Conservation (phyloP, 2,113 vertebrate genomes). For the Limanda limanda region DNA sequence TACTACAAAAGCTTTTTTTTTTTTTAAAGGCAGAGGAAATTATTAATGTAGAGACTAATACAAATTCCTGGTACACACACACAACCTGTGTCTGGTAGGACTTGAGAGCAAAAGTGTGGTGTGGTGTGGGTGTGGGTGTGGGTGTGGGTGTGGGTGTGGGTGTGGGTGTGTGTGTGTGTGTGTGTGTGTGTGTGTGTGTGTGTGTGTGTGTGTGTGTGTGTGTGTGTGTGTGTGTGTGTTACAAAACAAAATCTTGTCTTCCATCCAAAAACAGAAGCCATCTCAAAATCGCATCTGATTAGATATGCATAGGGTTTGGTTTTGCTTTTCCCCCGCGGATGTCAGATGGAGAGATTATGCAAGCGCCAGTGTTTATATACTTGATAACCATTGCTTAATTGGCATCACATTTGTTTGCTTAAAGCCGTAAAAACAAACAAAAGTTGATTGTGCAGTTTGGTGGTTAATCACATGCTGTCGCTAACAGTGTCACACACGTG, state of each 20-base stretch:
- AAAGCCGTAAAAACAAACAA: conserved; percentile 30
- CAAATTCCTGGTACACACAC: neutral
- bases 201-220: neutral
- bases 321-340: conserved; percentile 21
- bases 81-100: too few relatives aligned
- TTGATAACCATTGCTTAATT: conserved; percentile 42
- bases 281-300: conserved; percentile 18
- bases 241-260: conserved; percentile 6
- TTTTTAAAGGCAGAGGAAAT: conserved; percentile 16
- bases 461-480: conserved; percentile 33
- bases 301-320: conserved; percentile 23
- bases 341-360: conserved; percentile 57
- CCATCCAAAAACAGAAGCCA: neutral
- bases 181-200: neutral
- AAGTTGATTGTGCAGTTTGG: conserved; percentile 13
- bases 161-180: neutral
- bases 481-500: conserved; percentile 29
- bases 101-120: neutral
- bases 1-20: conserved; percentile 6
- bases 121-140: neutral
- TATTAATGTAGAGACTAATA: conserved; percentile 10
- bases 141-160: too few relatives aligned
- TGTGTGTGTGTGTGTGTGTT: neutral
- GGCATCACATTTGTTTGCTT: conserved; percentile 25
- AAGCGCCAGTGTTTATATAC: conserved; percentile 48